Evolutionary conservation across 2,888 invertebrate species (phyloP).

Genomic region (Lithophane ornitopus): DNA sequence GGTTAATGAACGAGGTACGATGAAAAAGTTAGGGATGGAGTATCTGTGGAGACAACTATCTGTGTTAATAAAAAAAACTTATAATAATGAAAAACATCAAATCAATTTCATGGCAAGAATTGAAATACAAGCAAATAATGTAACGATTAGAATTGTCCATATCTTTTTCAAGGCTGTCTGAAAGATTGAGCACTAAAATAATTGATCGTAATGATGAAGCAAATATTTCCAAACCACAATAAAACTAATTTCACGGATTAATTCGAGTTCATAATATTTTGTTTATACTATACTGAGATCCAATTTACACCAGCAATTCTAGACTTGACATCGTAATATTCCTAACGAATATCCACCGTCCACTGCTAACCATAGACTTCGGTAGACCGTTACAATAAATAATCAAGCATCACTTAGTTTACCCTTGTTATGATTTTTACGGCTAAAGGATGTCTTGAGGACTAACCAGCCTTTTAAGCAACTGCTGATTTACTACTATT

Average conservation of each 20-base stretch:
- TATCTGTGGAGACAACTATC: background rate
- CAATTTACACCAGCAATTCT: background rate
- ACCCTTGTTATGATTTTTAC: too few relatives aligned
- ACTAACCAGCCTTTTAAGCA: background rate
- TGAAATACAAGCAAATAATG: background rate
- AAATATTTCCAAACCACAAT: constrained; percentile 25
- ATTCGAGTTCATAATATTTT: background rate
- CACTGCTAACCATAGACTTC: background rate
- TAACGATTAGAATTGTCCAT: constrained; percentile 2
- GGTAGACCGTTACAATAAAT: background rate
- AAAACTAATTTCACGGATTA: constrained; percentile 47
- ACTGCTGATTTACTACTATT: background rate
- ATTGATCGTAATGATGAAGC: constrained; percentile 29
- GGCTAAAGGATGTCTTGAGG: background rate
- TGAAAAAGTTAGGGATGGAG: background rate
- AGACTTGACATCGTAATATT: background rate
- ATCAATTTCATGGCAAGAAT: constrained; percentile 4
- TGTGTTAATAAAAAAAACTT: background rate
- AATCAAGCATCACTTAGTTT: background rate
- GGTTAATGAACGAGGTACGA: background rate
- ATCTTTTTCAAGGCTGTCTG: constrained; percentile 30
- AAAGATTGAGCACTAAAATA: constrained; percentile 24
- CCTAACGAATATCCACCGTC: background rate
- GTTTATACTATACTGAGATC: background rate
- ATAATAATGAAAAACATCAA: background rate